Evolutionary conservation across 2,888 invertebrate genomes (phyloP), one percentile per base, ranked within the genome.

Genomic region (Phorcus lineatus): DNA sequence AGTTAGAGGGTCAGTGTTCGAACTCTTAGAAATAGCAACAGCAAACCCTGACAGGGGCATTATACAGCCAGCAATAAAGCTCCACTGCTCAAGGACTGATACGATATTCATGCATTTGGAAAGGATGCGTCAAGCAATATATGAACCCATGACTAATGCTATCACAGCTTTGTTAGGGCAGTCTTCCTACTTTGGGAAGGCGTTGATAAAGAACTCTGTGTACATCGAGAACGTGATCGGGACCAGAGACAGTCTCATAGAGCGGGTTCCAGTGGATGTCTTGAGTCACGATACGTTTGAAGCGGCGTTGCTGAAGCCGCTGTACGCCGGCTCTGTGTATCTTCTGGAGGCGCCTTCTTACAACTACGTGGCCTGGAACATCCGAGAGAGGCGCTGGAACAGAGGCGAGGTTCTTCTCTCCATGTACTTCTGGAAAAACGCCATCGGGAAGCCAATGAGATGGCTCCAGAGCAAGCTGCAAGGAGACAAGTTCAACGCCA

Each of bases 261-360:
- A 91, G 80, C 82, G 88, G 47, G 89, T 90, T 2, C 91, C 90
- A 0, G 86, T 90, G 36, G 90, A 91, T 82, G 90, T 90, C 7
- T 84, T 91, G 3, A 91, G 91, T 77, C 91, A 91, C 77, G 91
- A 90, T 78, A 90, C 91, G 9, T 91, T 90, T 81, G 91, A 90
- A 67, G 90, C 90, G 17, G 90, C 90, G 0, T 82, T 90, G 0
- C 79, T 90, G 55, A 83, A 87, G 24, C 90, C 91, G 0, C 81
- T 88, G 9, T 90, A 89, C 80, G 90, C 88, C 7, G 86, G 89
- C 3, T 88, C 89, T 24, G 85, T 87, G 0, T 86, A 82, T 76
- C 77, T 91, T 7, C 80, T 88, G 54, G 90, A 91, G 77, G 88
- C 89, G 0, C 91, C 91, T 0, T 86, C 88, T 31, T 88, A 87